Evolutionary conservation across 23 tunicate genomes (phyloP), one percentile per base, ranked within the genome.

Genomic region (Clavelina lepadiformis): DNA sequence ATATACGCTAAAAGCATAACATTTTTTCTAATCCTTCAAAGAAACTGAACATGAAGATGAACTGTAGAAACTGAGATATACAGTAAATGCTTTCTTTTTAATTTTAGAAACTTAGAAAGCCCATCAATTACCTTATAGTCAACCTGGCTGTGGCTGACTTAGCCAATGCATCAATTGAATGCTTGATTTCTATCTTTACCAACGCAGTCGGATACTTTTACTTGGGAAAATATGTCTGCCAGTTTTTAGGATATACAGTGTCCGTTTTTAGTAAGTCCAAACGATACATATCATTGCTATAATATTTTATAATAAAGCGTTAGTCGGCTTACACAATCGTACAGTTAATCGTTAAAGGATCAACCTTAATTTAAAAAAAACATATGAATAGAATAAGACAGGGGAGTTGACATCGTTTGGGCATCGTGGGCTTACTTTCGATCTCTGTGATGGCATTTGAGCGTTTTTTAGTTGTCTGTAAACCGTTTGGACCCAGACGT

Each of bases 191-290:
- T 33, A 46, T 84, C 1, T 26, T 71, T 63, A 74, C 93, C 1
- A 84, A 84, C 61, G 78, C 61, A 2, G 69, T 76, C 28, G 83
- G 93, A n/a, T 71, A 71, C 63, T 84, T 84, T 55, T 84, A 69
- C 67, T 37, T 33, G 78, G 93, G 93, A 44, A 84, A 84, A 69
- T 60, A 31, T 24, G 77, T 84, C 83, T 84, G 93, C 41, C 62
- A 54, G 31, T 35, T 77, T 28, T 83, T 76, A 38, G 93, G 93
- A 0, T 76, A 76, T 54, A 44, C 56, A 19, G 93, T 81, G n/a
- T 84, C 93, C 8, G 68, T 61, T 31, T 69, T 72, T 26, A 83
- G 93, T 84, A 55, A 60, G 77, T 36, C 51, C 31, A 63, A 8
- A 41, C 13, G 13, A 11, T 41, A 41, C 11, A 41, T n/a, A n/a